A percentile compares a stretch with the other conserved stretches of the same genome.
Conservation (phyloP, 2,113 vertebrate species). For the Scalopus aquaticus region DNA sequence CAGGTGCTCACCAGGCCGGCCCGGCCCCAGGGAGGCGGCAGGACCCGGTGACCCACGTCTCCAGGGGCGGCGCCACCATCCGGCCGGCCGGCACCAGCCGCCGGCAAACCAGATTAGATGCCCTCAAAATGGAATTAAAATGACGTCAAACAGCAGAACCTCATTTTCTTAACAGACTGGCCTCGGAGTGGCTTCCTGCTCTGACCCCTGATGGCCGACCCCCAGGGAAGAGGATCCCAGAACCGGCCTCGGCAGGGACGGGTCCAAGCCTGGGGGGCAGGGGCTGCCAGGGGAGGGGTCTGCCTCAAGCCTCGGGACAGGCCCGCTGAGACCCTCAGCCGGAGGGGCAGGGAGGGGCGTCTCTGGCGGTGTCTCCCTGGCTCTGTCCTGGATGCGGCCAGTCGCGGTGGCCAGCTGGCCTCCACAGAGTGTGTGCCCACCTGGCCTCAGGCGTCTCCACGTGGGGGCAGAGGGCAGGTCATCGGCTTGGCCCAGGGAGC, state of each 20-base stretch:
- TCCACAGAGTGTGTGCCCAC: not conserved
- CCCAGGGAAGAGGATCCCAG: no score
- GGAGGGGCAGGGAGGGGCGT: rapidly evolving
- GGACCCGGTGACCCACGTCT: not conserved
- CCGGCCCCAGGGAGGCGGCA: not conserved
- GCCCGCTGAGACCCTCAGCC: no score
- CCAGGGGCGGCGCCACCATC: constrained; percentile 53
- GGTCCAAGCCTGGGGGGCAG: no score
- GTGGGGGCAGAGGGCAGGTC: no score
- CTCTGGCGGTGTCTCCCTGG: not conserved
- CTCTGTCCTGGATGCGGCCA: no score
- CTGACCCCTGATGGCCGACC: constrained; percentile 72
- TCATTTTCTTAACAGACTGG: constrained; percentile 76
- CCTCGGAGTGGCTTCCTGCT: constrained; percentile 38
- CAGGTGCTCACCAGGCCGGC: not conserved
- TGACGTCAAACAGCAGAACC: constrained; percentile 83
- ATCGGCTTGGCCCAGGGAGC: no score
- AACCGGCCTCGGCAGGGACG: no score
- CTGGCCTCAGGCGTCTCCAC: not conserved
- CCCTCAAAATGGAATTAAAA: constrained; percentile 86
- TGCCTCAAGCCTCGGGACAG: no score
- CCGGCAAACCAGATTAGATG: constrained; percentile 84
- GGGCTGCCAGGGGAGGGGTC: no score
- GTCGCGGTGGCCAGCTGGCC: no score
- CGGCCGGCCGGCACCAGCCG: constrained; percentile 74